A percentile compares a stretch with the other conserved stretches of the same genome.
phyloP scores from a whole-genome alignment of 2,888 invertebrate species.

The Dicranocentrus wangi region DNA sequence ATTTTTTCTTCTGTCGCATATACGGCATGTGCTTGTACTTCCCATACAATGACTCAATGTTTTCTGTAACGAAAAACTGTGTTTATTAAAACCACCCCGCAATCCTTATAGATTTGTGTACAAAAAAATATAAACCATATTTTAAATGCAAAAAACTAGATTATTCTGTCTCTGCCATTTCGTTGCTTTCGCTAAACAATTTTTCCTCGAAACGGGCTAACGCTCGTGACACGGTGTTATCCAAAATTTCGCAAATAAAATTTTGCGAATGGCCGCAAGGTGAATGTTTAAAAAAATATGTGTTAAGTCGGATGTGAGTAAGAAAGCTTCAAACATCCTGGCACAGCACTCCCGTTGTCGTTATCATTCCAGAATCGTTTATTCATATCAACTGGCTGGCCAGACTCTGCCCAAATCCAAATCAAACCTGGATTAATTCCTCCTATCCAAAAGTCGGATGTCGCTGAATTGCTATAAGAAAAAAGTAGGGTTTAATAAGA shows the following conservation, averaged over 20 bases:
- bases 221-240: conserved; percentile 70
- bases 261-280: conserved; percentile 71
- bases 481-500: no score
- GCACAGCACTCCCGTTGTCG: conserved; percentile 68
- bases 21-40: no score
- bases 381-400: conserved; percentile 71
- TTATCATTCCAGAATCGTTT: conserved; percentile 72
- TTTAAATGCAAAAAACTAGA: no score
- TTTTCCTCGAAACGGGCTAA: conserved; percentile 68
- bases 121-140: no score
- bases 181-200: conserved; percentile 42
- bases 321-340: conserved; percentile 71
- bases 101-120: no score
- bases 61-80: no score
- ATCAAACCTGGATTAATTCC: conserved; percentile 72
- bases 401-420: conserved; percentile 73
- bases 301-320: conserved; percentile 66
- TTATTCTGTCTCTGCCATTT: no score
- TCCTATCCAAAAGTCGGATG: conserved; percentile 72
- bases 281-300: conserved; percentile 69
- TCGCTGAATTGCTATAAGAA: conserved; percentile 54
- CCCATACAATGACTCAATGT: no score
- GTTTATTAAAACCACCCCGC: no score
- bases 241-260: conserved; percentile 70
- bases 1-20: no score